phyloP scores from a whole-genome alignment of 2,888 invertebrate species.

The Meganola albula region DNA sequence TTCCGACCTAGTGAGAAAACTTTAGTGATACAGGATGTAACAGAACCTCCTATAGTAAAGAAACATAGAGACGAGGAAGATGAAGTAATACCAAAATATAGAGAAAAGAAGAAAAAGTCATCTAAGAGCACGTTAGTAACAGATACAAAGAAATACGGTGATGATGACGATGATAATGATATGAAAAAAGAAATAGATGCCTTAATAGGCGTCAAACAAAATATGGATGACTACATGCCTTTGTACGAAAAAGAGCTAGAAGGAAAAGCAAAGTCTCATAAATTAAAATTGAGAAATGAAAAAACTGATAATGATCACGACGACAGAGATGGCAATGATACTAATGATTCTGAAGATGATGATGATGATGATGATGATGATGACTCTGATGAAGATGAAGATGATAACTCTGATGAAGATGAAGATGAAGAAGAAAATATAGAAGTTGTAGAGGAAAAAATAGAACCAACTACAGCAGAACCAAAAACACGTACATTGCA shows the following conservation, averaged over 20 bases:
- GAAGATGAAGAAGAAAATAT: conserved; percentile 27
- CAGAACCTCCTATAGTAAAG: conserved; percentile 7
- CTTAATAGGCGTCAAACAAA: conserved; percentile 54
- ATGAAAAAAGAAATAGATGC: conserved; percentile 58
- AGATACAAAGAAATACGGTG: conserved; percentile 61
- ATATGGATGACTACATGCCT: conserved; percentile 61
- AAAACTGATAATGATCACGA: conserved; percentile 22
- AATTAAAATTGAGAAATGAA: conserved; percentile 23
- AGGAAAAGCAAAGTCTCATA: conserved; percentile 19
- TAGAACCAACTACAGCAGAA: conserved; percentile 44
- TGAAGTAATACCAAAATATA: conserved; percentile 42
- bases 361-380: conserved; percentile 26
- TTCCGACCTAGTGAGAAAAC: conserved; percentile 28
- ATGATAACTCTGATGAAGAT: conserved; percentile 20
- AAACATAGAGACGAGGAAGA: conserved; percentile 17
- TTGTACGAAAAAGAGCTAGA: conserved; percentile 52
- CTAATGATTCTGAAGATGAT: conserved; percentile 29
- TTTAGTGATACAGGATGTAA: conserved; percentile 12
- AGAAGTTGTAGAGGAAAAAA: conserved; percentile 18
- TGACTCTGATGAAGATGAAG: conserved; percentile 21
- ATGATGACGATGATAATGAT: conserved; percentile 50
- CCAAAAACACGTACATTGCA: conserved; percentile 51
- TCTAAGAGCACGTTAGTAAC: conserved; percentile 64
- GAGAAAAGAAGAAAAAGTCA: conserved; percentile 62
- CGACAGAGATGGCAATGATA: conserved; percentile 27